Evolutionary conservation across 2,797 vertebrate genomes (phyloP).

Genomic region (Austrolebias charrua): DNA sequence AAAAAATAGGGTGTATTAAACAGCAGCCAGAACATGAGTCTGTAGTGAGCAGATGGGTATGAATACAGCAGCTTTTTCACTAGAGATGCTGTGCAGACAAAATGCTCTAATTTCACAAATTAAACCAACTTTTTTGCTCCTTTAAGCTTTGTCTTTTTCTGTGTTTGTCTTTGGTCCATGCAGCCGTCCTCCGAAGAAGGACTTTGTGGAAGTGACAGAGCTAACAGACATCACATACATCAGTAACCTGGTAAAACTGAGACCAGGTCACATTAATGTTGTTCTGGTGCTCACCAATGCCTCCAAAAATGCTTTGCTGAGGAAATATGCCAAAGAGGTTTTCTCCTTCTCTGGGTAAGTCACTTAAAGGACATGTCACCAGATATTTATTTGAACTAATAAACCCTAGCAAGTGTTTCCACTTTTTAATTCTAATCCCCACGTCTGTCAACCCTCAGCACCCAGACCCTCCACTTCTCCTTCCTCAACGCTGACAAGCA

Average conservation of each 20-base stretch:
- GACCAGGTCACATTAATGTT: conserved; percentile 97
- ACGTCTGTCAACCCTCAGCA: conserved; percentile 73
- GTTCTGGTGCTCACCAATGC: conserved; percentile 91
- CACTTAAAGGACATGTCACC: not conserved
- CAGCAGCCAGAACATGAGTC: too few species aligned
- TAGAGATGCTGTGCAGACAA: not conserved
- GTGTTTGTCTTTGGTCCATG: conserved; percentile 7
- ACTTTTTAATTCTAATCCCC: not conserved
- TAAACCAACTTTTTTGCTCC: not conserved
- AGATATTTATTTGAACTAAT: not conserved
- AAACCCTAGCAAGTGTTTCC: not conserved
- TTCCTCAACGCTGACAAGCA: conserved; percentile 97
- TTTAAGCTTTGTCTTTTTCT: not conserved
- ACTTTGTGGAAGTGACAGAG: conserved; percentile 96
- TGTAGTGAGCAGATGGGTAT: too few species aligned
- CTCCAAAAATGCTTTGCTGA: conserved; percentile 91
- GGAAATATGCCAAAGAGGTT: conserved; percentile 96
- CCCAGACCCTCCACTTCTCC: conserved; percentile 93
- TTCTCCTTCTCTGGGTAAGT: conserved; percentile 93
- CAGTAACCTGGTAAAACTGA: conserved; percentile 93
- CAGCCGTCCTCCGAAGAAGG: conserved; percentile 89
- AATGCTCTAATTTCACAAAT: not conserved
- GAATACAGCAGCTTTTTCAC: not conserved
- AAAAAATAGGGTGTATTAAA: too few species aligned
- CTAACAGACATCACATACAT: conserved; percentile 94